A percentile compares a stretch with the other conserved stretches of the same genome.
Evolutionary conservation across 2,113 vertebrate genomes (phyloP).

Genomic region (Monopterus albus): DNA sequence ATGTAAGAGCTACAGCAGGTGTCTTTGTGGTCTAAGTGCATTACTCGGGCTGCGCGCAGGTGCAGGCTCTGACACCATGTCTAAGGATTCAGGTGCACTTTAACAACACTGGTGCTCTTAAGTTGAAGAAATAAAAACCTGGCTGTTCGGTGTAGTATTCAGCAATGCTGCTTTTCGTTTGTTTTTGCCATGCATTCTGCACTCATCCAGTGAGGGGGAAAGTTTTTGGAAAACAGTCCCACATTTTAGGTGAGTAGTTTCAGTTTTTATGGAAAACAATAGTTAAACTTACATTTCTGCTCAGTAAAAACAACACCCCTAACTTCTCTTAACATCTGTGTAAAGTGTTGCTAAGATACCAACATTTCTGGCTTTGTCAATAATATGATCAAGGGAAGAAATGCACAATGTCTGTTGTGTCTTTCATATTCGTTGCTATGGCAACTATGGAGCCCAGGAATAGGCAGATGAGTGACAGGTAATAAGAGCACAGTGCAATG

Average conservation of each 20-base stretch:
- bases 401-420: constrained; percentile 2
- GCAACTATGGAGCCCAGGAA: constrained; percentile 40
- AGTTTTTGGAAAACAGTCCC: not conserved
- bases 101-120: constrained; percentile 42
- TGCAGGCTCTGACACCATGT: constrained; percentile 70
- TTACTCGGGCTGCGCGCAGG: constrained; percentile 75
- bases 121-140: constrained; percentile 43
- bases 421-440: constrained; percentile 46
- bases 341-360: constrained; percentile 28
- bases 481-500: constrained; percentile 13
- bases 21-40: constrained; percentile 75
- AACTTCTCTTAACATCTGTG: not conserved
- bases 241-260: no score
- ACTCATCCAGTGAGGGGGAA: not conserved
- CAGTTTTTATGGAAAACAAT: no score
- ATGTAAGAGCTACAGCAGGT: no score
- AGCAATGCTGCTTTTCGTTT: not conserved
- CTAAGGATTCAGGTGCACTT: constrained; percentile 62
- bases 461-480: constrained; percentile 40
- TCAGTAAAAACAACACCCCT: not conserved
- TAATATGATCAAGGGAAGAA: constrained; percentile 8
- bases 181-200: no score
- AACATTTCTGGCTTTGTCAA: not conserved
- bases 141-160: constrained; percentile 5
- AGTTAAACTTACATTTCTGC: no score